Evolutionary conservation across 2,113 vertebrate species (phyloP).

Genomic region (Oostethus manadensis): DNA sequence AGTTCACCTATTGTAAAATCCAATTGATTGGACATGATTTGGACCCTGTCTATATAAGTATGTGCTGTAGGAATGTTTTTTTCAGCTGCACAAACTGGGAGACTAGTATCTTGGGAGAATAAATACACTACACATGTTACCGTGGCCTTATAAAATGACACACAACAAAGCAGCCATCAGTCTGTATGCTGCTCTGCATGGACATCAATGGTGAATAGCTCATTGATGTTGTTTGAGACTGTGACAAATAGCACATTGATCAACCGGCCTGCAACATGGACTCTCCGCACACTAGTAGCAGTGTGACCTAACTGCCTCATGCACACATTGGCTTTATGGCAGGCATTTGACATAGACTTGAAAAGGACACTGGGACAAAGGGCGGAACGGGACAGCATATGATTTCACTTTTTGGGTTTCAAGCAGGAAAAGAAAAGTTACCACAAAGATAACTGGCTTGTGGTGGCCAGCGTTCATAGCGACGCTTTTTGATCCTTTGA

Average conservation of each 20-base stretch:
- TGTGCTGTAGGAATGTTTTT: too few species aligned
- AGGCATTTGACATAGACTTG: constrained; percentile 30
- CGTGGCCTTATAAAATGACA: neutral
- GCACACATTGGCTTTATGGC: constrained; percentile 26
- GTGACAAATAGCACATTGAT: constrained; percentile 58
- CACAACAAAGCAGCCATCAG: constrained; percentile 14
- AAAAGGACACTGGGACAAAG: constrained; percentile 7
- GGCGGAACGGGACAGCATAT: neutral
- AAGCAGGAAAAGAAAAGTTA: too few species aligned
- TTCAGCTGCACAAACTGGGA: too few species aligned
- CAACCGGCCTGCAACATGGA: constrained; percentile 30
- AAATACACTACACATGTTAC: neutral
- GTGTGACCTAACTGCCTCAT: constrained; percentile 38
- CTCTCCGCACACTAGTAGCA: constrained; percentile 24
- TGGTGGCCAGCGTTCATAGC: too few species aligned
- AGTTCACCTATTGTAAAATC: too few species aligned
- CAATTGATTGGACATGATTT: too few species aligned
- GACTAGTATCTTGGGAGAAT: neutral
- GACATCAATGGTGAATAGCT: constrained; percentile 45
- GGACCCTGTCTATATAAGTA: too few species aligned
- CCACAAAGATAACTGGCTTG: too few species aligned
- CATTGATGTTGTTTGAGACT: constrained; percentile 35
- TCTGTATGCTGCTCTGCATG: constrained; percentile 15
- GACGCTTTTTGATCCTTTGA: too few species aligned
- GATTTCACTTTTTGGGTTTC: too few species aligned